These are phyloP conservation scores for Ischnura elegans DNA, from an alignment of 2,888 invertebrate species.

Conservation along the genomic window DNA sequence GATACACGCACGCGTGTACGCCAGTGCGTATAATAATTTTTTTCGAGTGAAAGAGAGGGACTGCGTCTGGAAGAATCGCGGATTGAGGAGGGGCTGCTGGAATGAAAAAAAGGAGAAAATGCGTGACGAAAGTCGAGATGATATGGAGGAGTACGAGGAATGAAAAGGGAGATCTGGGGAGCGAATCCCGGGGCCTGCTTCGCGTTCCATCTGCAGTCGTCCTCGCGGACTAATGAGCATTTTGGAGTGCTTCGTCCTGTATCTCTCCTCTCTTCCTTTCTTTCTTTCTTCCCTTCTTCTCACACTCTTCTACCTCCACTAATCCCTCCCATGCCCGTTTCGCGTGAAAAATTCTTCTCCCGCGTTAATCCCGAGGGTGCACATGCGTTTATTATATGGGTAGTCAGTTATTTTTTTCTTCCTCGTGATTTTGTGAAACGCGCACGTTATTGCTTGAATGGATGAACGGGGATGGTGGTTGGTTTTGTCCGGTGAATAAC, in stretches of 20 bases:
- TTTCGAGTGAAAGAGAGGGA: not conserved
- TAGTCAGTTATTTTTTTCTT: not conserved
- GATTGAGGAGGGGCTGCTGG: too few species aligned
- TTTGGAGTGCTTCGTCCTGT: slow-evolving; percentile 27
- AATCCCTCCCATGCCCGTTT: not conserved
- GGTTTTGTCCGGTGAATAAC: not conserved
- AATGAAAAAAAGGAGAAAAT: too few species aligned
- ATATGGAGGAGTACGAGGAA: not conserved
- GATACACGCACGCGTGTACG: not conserved
- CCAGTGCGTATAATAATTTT: not conserved
- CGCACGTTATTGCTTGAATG: slow-evolving; percentile 55
- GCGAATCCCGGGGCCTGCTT: not conserved
- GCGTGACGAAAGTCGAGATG: not conserved
- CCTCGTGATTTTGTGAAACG: not conserved
- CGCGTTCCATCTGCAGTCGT: slow-evolving; percentile 46
- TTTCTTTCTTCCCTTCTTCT: too few species aligned
- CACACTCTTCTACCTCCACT: too few species aligned
- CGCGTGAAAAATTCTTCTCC: slow-evolving; percentile 19
- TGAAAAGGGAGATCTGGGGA: not conserved
- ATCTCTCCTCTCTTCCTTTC: too few species aligned
- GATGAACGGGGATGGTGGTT: not conserved
- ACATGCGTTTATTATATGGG: not conserved
- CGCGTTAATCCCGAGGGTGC: not conserved
- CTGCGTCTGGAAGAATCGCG: not conserved
- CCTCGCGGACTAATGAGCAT: slow-evolving; percentile 54